Conservation (phyloP, 2,888 invertebrate species). For the Autographa gamma region DNA sequence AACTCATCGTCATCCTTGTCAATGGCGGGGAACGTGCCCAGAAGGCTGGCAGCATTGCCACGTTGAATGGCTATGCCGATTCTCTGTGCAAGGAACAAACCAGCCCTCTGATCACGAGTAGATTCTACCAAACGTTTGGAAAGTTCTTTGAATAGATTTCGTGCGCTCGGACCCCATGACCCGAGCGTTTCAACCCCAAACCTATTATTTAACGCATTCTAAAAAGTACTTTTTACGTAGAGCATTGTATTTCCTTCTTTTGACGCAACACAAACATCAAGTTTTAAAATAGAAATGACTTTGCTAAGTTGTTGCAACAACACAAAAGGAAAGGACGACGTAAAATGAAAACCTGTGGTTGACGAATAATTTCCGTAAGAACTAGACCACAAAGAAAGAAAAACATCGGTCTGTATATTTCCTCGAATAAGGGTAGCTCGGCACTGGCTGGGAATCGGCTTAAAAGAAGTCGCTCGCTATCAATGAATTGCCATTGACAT, state of each 20-base stretch:
- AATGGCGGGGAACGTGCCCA: too few relatives aligned
- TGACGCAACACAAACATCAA: not conserved
- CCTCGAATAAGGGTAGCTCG: slow-evolving; percentile 9
- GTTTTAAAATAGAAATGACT: not conserved
- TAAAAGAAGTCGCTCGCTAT: slow-evolving; percentile 10
- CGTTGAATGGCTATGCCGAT: too few relatives aligned
- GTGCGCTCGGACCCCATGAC: too few relatives aligned
- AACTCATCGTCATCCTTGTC: too few relatives aligned
- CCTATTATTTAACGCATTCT: too few relatives aligned
- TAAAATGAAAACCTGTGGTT: slow-evolving; percentile 5
- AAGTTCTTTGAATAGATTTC: too few relatives aligned
- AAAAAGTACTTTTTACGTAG: not conserved
- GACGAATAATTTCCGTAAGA: slow-evolving; percentile 9
- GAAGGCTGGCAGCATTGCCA: too few relatives aligned
- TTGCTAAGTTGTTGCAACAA: not conserved
- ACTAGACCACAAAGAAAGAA: slow-evolving; percentile 1
- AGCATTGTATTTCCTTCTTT: not conserved
- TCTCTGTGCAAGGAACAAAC: too few relatives aligned
- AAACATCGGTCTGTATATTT: slow-evolving; percentile 6
- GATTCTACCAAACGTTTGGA: too few relatives aligned
- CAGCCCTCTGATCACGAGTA: too few relatives aligned
- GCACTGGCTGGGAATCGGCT: slow-evolving; percentile 9
- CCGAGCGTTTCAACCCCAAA: too few relatives aligned
- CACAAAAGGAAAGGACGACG: not conserved
- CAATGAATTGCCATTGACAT: slow-evolving; percentile 12